phyloP scores from a whole-genome alignment of 2,888 invertebrate genomes.

The Archips crataeganus region DNA sequence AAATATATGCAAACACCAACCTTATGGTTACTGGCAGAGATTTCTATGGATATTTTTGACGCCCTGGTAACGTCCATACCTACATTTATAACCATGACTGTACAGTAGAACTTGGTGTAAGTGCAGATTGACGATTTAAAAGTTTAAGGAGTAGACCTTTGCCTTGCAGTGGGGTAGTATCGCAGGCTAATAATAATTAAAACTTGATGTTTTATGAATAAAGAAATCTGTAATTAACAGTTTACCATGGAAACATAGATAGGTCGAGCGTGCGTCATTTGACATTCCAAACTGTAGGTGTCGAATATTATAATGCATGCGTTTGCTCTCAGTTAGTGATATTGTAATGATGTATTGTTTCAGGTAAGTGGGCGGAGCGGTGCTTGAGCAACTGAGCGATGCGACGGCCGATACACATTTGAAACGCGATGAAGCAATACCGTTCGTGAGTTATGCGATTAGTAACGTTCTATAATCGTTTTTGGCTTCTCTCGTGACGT shows the following conservation, averaged over 20 bases:
- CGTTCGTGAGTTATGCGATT: conserved; percentile 68
- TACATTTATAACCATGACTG: too few relatives aligned
- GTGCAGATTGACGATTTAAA: too few relatives aligned
- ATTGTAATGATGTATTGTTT: conserved; percentile 85
- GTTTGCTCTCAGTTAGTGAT: conserved; percentile 69
- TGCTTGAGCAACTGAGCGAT: conserved; percentile 66
- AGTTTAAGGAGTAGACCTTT: too few relatives aligned
- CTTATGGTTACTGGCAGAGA: too few relatives aligned
- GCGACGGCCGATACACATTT: conserved; percentile 64
- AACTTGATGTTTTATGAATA: background rate
- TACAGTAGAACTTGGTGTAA: too few relatives aligned
- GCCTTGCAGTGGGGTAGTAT: too few relatives aligned
- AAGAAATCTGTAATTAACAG: background rate
- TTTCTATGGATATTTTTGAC: too few relatives aligned
- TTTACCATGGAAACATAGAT: conserved; percentile 2
- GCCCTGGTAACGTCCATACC: too few relatives aligned
- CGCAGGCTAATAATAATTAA: too few relatives aligned
- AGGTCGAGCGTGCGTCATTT: conserved; percentile 28
- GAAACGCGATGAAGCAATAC: conserved; percentile 68
- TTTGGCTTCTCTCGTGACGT: conserved; percentile 35
- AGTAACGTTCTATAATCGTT: conserved; percentile 58
- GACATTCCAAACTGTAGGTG: conserved; percentile 56
- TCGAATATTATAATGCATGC: conserved; percentile 65
- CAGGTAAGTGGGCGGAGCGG: conserved; percentile 80
- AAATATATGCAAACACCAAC: too few relatives aligned